Conservation (phyloP, 2,797 vertebrate genomes). For the Falco concolor region DNA sequence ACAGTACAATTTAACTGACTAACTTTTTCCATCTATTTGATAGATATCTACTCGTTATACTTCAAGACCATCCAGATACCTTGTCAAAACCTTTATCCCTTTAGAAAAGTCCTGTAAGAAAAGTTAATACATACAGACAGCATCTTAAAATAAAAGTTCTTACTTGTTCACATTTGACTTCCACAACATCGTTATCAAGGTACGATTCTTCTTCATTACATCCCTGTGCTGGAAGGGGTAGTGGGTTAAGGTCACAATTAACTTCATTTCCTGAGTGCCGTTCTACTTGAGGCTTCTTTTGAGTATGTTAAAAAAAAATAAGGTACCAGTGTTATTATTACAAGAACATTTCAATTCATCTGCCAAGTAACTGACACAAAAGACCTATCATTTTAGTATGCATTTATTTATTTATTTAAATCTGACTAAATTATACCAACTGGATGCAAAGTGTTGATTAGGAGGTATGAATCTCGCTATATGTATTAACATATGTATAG, state of each 20-base stretch:
- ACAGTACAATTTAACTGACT: background rate
- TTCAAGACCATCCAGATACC: background rate
- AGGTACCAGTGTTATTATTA: background rate
- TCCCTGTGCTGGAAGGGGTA: background rate
- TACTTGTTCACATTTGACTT: conserved; percentile 63
- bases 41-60: background rate
- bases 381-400: background rate
- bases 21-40: background rate
- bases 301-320: background rate
- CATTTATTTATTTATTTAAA: background rate
- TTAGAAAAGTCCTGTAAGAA: background rate
- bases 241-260: background rate
- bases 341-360: background rate
- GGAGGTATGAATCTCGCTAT: background rate
- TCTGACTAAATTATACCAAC: background rate
- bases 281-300: conserved; percentile 68
- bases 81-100: background rate
- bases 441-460: background rate
- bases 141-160: conserved; percentile 8
- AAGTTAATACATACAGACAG: background rate
- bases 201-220: background rate
- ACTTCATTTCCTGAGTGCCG: conserved; percentile 62
- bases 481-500: background rate
- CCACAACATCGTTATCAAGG: background rate
- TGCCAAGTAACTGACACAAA: background rate